These are phyloP conservation scores for Poeciliopsis infans DNA, from an alignment of 2,797 vertebrate genomes.

Conservation along the genomic window DNA sequence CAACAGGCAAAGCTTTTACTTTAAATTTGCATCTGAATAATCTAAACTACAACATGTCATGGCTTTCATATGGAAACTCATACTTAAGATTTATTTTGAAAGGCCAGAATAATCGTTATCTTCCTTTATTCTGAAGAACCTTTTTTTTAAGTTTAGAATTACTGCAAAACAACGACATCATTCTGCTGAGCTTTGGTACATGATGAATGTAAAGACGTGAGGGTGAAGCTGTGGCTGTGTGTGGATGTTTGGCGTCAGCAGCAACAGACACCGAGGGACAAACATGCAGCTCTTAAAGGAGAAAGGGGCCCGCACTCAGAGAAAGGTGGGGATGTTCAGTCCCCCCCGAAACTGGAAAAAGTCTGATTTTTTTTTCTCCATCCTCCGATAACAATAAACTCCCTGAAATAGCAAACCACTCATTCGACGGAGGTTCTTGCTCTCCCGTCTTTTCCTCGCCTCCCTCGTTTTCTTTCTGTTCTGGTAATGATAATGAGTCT, in stretches of 20 bases:
- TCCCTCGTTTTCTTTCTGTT: background rate
- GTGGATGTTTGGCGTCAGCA: background rate
- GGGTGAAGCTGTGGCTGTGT: no score
- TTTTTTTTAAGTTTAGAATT: background rate
- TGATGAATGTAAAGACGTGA: background rate
- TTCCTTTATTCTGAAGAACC: background rate
- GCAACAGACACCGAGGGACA: background rate
- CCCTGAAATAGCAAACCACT: background rate
- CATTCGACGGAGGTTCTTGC: background rate
- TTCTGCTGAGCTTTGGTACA: background rate
- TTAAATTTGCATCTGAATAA: background rate
- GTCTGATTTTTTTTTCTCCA: background rate
- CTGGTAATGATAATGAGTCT: constrained; percentile 4
- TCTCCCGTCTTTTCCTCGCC: background rate
- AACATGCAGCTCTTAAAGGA: background rate
- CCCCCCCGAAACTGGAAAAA: background rate
- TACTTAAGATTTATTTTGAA: background rate
- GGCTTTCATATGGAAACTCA: background rate
- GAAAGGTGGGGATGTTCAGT: background rate
- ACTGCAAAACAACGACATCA: background rate
- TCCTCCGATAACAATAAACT: background rate
- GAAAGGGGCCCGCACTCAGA: background rate
- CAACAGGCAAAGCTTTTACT: background rate
- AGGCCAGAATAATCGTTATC: background rate
- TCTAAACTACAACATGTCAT: background rate